A percentile compares a stretch with the other conserved stretches of the same genome.
These are phyloP conservation scores for Echinometra lucunter DNA, from an alignment of 53 echinoderm and acorn worm genomes.

Conservation along the genomic window DNA sequence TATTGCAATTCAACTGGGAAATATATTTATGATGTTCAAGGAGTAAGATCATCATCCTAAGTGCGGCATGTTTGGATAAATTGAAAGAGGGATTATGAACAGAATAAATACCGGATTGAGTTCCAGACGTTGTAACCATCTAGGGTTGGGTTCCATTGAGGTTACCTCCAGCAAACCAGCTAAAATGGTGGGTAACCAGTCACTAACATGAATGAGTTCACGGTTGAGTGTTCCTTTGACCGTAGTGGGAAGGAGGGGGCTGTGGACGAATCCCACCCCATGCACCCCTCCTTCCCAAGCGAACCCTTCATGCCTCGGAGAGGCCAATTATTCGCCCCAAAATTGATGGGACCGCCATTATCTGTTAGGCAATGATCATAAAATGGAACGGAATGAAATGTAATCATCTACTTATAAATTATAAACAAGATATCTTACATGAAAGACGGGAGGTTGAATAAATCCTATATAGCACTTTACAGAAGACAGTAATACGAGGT, in stretches of 20 bases:
- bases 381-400: too few species aligned
- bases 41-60: too few species aligned
- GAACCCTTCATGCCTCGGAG: slow-evolving; percentile 81
- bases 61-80: too few species aligned
- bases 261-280: slow-evolving; percentile 87
- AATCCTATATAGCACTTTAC: too few species aligned
- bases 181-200: slow-evolving; percentile 90
- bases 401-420: too few species aligned
- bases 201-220: slow-evolving; percentile 84
- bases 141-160: slow-evolving; percentile 74
- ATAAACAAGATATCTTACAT: too few species aligned
- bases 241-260: slow-evolving; percentile 70
- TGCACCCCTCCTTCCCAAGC: slow-evolving; percentile 91
- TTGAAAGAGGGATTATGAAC: too few species aligned
- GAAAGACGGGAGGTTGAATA: too few species aligned
- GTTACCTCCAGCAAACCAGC: slow-evolving; percentile 78
- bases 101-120: slow-evolving; percentile 66
- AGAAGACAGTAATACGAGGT: too few species aligned
- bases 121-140: slow-evolving; percentile 88
- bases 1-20: too few species aligned
- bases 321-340: slow-evolving; percentile 89
- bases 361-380: slow-evolving; percentile 61
- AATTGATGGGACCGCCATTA: slow-evolving; percentile 77
- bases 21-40: too few species aligned
- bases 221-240: slow-evolving; percentile 75